phyloP scores from a whole-genome alignment of 1,140 invertebrate species.

The Aradophagus sp. region DNA sequence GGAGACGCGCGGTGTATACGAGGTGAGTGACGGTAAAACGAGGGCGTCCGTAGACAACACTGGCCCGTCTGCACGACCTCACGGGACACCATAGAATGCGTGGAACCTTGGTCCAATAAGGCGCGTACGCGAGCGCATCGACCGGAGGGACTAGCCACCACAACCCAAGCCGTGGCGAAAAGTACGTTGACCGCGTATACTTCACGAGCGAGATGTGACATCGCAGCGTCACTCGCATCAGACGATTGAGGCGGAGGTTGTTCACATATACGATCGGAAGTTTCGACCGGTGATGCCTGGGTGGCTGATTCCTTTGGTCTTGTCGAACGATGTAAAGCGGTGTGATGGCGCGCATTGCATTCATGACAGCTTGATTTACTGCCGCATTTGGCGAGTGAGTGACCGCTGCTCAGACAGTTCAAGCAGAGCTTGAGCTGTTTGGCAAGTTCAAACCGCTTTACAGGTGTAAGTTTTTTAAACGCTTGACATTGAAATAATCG shows the following conservation, averaged over 20 bases:
- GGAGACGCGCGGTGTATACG: neutral
- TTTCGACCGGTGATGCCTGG: no score
- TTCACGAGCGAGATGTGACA: neutral
- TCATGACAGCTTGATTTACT: neutral
- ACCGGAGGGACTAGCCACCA: neutral
- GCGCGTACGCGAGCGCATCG: neutral
- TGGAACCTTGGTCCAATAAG: neutral
- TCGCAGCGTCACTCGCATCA: neutral
- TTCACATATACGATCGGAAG: no score
- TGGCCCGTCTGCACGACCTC: neutral
- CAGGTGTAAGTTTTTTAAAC: neutral
- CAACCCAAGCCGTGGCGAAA: neutral
- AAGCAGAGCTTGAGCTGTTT: neutral
- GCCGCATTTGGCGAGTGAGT: neutral
- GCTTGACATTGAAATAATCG: neutral
- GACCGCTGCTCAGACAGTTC: neutral
- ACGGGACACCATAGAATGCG: neutral
- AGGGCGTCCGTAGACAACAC: no score
- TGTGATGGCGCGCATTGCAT: neutral
- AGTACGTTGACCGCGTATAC: neutral
- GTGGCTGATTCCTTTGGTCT: neutral
- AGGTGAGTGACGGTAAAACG: no score
- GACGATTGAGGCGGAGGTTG: neutral
- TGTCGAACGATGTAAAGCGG: neutral
- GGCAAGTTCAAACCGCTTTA: neutral